phyloP scores from a whole-genome alignment of 2,113 vertebrate species.

The Pelecanus crispus region DNA sequence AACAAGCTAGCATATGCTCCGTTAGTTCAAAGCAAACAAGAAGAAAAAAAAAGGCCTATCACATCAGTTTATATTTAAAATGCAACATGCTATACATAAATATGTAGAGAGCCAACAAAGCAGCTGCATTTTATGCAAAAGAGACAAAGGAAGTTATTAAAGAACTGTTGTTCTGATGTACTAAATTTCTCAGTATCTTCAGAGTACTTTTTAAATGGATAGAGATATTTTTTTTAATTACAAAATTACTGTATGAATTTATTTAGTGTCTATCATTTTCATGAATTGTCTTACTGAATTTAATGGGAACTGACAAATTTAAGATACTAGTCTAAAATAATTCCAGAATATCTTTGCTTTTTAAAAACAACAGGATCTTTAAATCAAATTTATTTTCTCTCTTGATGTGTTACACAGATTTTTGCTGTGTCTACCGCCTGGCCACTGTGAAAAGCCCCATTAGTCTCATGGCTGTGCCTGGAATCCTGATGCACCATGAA shows the following conservation, averaged over 20 bases:
- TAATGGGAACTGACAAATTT: not conserved
- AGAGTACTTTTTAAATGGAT: not conserved
- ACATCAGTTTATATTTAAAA: constrained; percentile 38
- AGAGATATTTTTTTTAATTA: not conserved
- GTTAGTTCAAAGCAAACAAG: constrained; percentile 50
- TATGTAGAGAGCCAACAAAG: not conserved
- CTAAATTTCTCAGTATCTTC: constrained; percentile 29
- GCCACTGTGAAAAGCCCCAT: not conserved
- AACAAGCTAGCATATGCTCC: constrained; percentile 9
- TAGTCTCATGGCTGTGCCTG: not conserved
- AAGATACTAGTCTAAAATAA: not conserved
- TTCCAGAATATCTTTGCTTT: not conserved
- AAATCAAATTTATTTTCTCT: not conserved
- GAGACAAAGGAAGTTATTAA: not conserved
- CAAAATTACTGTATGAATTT: not conserved
- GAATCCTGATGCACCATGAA: not conserved
- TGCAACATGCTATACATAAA: constrained; percentile 30
- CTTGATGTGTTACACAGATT: accelerated
- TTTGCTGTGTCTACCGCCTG: not conserved
- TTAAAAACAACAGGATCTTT: not conserved
- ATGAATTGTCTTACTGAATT: not conserved
- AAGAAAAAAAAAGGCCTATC: not conserved
- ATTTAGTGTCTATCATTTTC: not conserved
- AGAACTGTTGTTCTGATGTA: constrained; percentile 22
- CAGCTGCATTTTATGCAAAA: constrained; percentile 22